Conservation (phyloP, 2,113 vertebrate genomes). For the Osmerus mordax region DNA sequence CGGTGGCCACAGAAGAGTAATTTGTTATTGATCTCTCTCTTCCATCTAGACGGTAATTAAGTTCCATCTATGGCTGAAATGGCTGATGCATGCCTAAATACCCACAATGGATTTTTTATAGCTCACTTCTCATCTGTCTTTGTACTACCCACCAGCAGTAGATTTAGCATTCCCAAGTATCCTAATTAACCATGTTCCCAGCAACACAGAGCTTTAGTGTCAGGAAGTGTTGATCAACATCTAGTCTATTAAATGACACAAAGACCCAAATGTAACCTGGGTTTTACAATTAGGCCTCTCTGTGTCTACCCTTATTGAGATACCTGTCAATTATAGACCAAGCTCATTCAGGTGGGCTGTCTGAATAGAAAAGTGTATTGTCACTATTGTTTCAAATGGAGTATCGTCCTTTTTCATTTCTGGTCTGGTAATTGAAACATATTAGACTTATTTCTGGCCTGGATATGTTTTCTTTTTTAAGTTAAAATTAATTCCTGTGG, state of each 20-base stretch:
- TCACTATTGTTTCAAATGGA: no score
- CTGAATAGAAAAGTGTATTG: no score
- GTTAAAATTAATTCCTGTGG: no score
- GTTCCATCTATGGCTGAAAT: constrained; percentile 1
- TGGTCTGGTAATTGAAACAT: no score
- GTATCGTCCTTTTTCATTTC: no score
- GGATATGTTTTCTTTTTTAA: no score
- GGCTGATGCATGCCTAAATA: constrained; percentile 17
- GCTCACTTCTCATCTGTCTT: neutral
- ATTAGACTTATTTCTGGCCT: no score
- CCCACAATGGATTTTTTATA: constrained; percentile 4
- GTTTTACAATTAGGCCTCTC: neutral
- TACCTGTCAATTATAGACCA: neutral
- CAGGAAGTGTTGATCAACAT: constrained; percentile 22
- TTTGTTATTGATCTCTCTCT: constrained; percentile 19
- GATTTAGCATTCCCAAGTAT: constrained; percentile 23
- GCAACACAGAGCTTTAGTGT: neutral
- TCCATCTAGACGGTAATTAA: constrained; percentile 5
- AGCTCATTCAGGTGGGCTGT: no score
- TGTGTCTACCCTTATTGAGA: neutral
- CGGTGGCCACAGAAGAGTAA: constrained; percentile 5
- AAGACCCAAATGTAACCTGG: neutral
- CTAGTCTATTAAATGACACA: constrained; percentile 13
- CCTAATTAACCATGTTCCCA: constrained; percentile 24
- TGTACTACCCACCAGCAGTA: neutral